Evolutionary conservation across 2,888 invertebrate species (phyloP), one percentile per base, ranked within the genome.

Genomic region (Nasonia oneida): DNA sequence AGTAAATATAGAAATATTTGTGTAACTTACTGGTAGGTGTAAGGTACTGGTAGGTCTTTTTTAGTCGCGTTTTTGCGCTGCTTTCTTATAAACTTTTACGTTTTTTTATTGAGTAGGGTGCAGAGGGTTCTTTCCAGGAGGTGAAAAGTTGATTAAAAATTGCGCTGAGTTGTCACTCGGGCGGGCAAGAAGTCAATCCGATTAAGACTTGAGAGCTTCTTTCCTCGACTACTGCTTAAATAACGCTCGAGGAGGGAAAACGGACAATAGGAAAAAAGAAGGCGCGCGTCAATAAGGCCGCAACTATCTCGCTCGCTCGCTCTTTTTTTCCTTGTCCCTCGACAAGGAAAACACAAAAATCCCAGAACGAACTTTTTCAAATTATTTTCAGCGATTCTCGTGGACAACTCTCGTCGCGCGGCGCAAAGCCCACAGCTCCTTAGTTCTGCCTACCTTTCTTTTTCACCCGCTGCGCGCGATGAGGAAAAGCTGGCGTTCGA

Each of bases 371-470:
- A 85, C 75, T 85, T 85, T 85, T 71, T 71, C 71, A 81, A 85
- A 85, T 85, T 85, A 85, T 85, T 81, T 81, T 61, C 77, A 73
- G 12, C 81, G 71, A 81, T 85, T 85, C 71, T 3, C 70, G n/a
- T 50, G 39, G 77, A 64, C 39, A 70, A 70, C 39, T 33, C 37
- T 47, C 4, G 23, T 5, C 33, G 53, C 64, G 61, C 14, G 23
- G 12, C 23, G 23, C 23, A 23, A 23, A 23, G 23, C 23, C 23
- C 23, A 23, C 23, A 23, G 23, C 23, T 23, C 23, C 23, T 23
- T 23, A 23, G 23, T 23, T 23, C 23, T 23, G 23, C 23, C 23
- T 23, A 23, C 23, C 23, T 23, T 23, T 23, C 23, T 23, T 23
- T 23, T 23, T 23, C 23, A 23, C 23, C 23, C 23, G 23, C 23